These are phyloP conservation scores for Parelbella ahira DNA, from an alignment of 2,888 invertebrate species.

Conservation along the genomic window DNA sequence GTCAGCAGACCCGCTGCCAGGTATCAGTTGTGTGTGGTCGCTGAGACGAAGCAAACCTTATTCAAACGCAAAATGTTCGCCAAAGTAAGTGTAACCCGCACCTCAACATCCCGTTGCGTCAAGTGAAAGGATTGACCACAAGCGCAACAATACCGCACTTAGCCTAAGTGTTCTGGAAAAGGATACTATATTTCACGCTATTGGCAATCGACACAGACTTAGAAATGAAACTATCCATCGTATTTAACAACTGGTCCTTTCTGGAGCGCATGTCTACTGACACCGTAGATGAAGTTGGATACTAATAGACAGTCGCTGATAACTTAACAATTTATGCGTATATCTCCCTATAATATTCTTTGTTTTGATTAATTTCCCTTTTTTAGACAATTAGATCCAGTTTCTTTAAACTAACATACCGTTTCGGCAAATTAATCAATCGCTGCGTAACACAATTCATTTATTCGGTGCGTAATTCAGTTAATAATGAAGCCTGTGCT, in stretches of 20 bases:
- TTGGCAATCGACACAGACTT: background rate
- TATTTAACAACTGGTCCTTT: conserved; percentile 1
- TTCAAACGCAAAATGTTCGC: conserved; percentile 74
- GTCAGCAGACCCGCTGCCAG: conserved; percentile 54
- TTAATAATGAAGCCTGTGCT: too few relatives aligned
- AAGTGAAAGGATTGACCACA: conserved; percentile 57
- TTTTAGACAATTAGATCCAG: too few relatives aligned
- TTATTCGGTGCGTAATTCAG: too few relatives aligned
- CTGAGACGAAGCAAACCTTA: conserved; percentile 73
- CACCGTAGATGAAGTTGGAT: too few relatives aligned
- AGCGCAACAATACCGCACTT: conserved; percentile 12
- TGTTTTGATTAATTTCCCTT: too few relatives aligned
- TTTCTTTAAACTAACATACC: too few relatives aligned
- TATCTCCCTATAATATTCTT: too few relatives aligned
- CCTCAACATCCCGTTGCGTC: conserved; percentile 32
- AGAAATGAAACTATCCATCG: conserved; percentile 4
- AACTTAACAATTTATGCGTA: too few relatives aligned
- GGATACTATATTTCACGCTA: conserved; percentile 17
- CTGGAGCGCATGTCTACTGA: too few relatives aligned
- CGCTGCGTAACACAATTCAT: too few relatives aligned
- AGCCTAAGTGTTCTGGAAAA: conserved; percentile 29
- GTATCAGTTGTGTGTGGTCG: conserved; percentile 77
- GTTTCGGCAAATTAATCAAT: too few relatives aligned
- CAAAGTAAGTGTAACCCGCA: conserved; percentile 66
- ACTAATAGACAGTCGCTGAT: too few relatives aligned